These are phyloP conservation scores for Columbina picui DNA, from an alignment of 2,113 vertebrate species.

Conservation along the genomic window DNA sequence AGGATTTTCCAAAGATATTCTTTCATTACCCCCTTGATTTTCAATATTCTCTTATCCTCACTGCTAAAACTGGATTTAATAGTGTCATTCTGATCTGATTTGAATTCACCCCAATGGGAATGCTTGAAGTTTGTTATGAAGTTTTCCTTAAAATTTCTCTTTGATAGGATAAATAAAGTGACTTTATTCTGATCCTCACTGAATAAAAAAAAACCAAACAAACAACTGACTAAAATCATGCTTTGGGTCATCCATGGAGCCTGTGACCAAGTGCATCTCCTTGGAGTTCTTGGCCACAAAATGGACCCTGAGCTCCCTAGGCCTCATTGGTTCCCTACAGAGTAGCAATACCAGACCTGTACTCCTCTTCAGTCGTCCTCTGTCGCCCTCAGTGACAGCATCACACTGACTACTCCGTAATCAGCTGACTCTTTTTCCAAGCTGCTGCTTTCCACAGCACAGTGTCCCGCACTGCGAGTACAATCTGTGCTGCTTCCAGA, in stretches of 20 bases:
- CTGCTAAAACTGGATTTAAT: neutral
- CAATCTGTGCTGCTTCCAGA: neutral
- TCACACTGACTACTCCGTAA: neutral
- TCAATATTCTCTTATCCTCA: neutral
- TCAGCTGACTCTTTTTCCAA: neutral
- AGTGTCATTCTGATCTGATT: neutral
- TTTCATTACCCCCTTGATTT: neutral
- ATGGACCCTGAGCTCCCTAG: neutral
- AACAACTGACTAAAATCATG: neutral
- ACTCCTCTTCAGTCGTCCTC: neutral
- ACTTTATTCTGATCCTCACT: neutral
- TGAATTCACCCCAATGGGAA: neutral
- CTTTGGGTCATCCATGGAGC: neutral
- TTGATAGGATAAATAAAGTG: neutral
- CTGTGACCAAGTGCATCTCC: rapidly evolving
- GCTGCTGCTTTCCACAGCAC: neutral
- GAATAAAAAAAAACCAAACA: neutral
- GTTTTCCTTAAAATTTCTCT: neutral
- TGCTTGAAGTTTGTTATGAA: neutral
- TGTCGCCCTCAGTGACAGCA: neutral
- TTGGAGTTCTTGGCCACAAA: neutral
- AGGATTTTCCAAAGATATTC: neutral
- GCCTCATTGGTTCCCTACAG: neutral
- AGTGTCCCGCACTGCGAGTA: neutral
- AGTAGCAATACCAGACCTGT: neutral